Conservation (phyloP, 2,797 vertebrate species). For the Cossypha heuglini region DNA sequence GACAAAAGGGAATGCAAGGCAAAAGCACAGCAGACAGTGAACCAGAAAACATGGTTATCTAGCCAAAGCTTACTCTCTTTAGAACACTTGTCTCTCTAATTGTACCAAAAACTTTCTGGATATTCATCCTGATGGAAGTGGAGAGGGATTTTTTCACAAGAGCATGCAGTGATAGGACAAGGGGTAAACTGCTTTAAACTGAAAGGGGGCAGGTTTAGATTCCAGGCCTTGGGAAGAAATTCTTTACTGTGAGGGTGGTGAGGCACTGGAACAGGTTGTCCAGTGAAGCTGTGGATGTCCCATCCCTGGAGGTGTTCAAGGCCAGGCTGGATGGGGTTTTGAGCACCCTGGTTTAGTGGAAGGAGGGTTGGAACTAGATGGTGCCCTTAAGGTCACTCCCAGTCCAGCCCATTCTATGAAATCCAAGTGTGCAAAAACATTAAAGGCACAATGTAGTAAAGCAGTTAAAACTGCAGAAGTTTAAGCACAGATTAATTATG, state of each 20-base stretch:
- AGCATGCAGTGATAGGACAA: rapidly evolving
- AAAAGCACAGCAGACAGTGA: background rate
- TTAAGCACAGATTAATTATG: background rate
- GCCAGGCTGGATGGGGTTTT: background rate
- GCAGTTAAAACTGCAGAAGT: background rate
- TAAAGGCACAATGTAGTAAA: background rate
- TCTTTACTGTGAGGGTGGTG: background rate
- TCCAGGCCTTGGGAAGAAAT: background rate
- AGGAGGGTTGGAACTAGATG: background rate
- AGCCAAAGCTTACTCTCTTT: background rate
- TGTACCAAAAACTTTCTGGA: background rate
- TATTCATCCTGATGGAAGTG: background rate
- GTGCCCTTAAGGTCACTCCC: background rate
- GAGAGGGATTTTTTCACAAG: background rate
- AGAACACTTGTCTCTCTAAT: background rate
- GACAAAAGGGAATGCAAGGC: background rate
- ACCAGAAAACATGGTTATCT: background rate
- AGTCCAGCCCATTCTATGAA: background rate
- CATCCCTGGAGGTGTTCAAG: background rate
- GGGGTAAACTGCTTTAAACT: background rate
- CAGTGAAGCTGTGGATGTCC: background rate
- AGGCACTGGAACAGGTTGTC: background rate
- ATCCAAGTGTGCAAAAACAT: background rate
- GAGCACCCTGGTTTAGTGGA: background rate
- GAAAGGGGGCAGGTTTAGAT: background rate